A percentile compares a stretch with the other conserved stretches of the same genome.
Conservation (phyloP, 1,140 invertebrate species). For the Drosophila gunungcola region DNA sequence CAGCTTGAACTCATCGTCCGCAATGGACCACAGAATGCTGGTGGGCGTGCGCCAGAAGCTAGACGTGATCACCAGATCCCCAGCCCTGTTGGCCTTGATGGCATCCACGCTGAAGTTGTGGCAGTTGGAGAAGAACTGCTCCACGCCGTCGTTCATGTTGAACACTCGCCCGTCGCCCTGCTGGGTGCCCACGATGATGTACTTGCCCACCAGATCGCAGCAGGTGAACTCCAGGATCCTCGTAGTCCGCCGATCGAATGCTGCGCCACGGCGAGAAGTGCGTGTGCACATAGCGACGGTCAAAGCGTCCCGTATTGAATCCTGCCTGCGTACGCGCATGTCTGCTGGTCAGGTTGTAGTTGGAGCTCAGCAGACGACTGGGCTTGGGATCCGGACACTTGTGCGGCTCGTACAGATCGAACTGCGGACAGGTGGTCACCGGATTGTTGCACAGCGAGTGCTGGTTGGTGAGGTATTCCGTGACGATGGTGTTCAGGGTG, state of each 20-base stretch:
- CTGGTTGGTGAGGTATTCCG: constrained; percentile 97
- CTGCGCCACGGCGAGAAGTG: constrained; percentile 94
- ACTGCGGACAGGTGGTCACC: constrained; percentile 95
- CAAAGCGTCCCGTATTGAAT: constrained; percentile 87
- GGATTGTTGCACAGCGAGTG: constrained; percentile 97
- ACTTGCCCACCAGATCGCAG: constrained; percentile 88
- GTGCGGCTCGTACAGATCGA: constrained; percentile 95
- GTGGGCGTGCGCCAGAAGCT: constrained; percentile 92
- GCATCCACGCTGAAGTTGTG: constrained; percentile 94
- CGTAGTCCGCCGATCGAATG: constrained; percentile 89
- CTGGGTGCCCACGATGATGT: constrained; percentile 93
- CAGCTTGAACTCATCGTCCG: constrained; percentile 88
- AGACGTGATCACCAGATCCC: constrained; percentile 93
- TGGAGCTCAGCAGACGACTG: constrained; percentile 88
- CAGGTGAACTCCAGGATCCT: constrained; percentile 93
- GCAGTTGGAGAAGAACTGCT: constrained; percentile 91
- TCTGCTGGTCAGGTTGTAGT: constrained; percentile 90
- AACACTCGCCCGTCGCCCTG: constrained; percentile 95
- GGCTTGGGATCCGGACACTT: constrained; percentile 95
- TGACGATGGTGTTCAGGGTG: constrained; percentile 96
- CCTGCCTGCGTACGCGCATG: constrained; percentile 86
- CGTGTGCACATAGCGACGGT: constrained; percentile 94
- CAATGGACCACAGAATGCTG: constrained; percentile 94
- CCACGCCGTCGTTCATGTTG: constrained; percentile 92
- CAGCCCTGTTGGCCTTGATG: constrained; percentile 88